Evolutionary conservation across 2,113 vertebrate species (phyloP).

Genomic region (Fregetta grallaria): DNA sequence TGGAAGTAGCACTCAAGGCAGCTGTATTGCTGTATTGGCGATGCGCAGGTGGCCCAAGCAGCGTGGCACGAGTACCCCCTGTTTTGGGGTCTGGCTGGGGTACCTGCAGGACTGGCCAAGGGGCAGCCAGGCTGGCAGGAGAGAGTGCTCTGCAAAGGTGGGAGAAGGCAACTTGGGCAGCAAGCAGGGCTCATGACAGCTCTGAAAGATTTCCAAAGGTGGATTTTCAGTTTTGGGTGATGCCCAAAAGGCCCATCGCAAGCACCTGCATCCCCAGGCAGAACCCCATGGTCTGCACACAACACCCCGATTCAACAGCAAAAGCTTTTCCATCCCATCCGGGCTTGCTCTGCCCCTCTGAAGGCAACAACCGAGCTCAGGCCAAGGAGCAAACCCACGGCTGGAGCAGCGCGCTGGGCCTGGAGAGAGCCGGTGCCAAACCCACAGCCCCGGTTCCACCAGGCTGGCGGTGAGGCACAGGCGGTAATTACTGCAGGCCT

Average conservation of each 20-base stretch:
- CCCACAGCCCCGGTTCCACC: neutral
- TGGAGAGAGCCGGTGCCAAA: neutral
- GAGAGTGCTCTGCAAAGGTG: neutral
- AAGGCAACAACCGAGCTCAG: fast-evolving
- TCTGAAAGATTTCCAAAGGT: neutral
- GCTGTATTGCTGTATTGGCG: neutral
- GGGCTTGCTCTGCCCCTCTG: fast-evolving
- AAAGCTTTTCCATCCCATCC: fast-evolving
- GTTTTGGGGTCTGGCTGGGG: neutral
- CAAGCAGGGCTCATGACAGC: fast-evolving
- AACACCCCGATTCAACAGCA: fast-evolving
- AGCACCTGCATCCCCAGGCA: neutral
- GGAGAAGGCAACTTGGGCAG: neutral
- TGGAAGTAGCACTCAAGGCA: neutral
- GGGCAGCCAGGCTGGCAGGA: neutral
- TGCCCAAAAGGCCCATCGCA: neutral
- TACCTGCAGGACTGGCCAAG: fast-evolving
- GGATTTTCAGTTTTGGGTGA: neutral
- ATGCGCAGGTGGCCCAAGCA: neutral
- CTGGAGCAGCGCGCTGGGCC: neutral
- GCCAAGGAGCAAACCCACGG: neutral
- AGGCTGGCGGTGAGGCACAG: neutral
- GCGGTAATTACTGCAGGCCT: neutral
- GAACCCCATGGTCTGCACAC: fast-evolving
- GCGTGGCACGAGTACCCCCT: fast-evolving